These are phyloP conservation scores for Chlamydotis undulata DNA, from an alignment of 2,113 vertebrate species.

Conservation along the genomic window DNA sequence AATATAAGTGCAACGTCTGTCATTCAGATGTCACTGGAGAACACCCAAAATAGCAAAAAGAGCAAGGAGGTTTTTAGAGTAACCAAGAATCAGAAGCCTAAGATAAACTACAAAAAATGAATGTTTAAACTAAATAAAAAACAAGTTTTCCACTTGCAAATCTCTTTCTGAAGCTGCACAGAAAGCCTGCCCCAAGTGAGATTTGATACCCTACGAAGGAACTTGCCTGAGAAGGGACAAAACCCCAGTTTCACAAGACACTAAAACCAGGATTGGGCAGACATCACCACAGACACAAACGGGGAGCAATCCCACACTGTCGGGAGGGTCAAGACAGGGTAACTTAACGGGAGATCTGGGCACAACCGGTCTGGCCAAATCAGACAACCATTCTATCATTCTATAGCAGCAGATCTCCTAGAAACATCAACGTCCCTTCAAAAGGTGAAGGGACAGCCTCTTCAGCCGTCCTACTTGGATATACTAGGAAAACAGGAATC, in stretches of 20 bases:
- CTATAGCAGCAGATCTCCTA: not conserved
- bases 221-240: constrained; percentile 39
- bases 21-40: not conserved
- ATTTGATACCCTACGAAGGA: not conserved
- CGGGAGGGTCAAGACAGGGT: not conserved
- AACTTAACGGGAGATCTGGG: not conserved
- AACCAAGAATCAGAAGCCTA: not conserved
- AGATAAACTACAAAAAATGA: not conserved
- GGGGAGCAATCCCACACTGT: not conserved
- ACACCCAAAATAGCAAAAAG: not conserved
- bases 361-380: not conserved
- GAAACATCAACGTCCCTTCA: not conserved
- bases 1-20: rapidly evolving
- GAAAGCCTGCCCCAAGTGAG: not conserved
- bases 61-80: not conserved
- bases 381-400: not conserved
- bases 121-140: not conserved
- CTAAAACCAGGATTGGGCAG: constrained; percentile 17
- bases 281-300: rapidly evolving
- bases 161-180: not conserved
- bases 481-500: not conserved
- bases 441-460: not conserved
- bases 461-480: not conserved
- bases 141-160: not conserved
- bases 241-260: not conserved